Conservation (phyloP, 2,888 invertebrate genomes). For the Mycalesis mineus region DNA sequence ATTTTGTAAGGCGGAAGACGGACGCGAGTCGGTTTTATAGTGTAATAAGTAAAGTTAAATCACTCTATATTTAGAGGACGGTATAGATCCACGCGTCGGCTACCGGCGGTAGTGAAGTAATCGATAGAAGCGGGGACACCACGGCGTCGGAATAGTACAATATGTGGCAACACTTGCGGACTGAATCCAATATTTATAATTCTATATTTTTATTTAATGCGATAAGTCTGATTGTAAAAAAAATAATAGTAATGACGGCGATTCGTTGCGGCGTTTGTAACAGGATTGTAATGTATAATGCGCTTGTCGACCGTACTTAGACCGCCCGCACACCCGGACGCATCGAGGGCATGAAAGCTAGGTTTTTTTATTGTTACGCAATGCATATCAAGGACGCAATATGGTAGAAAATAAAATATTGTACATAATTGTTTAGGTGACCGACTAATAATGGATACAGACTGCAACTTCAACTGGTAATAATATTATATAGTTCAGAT, state of each 20-base stretch:
- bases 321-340: conserved; percentile 53
- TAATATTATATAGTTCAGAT: conserved; percentile 62
- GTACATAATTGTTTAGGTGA: conserved; percentile 70
- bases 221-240: conserved; percentile 76
- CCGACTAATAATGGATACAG: conserved; percentile 71
- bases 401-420: conserved; percentile 78
- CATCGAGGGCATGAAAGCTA: conserved; percentile 70
- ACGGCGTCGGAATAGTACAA: conserved; percentile 34
- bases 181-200: conserved; percentile 70
- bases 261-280: conserved; percentile 60
- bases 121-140: conserved; percentile 30
- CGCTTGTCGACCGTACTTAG: conserved; percentile 73
- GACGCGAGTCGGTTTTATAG: conserved; percentile 29
- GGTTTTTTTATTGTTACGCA: conserved; percentile 78
- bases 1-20: conserved; percentile 28
- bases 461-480: conserved; percentile 71
- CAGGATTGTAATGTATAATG: conserved; percentile 65
- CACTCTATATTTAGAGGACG: conserved; percentile 28
- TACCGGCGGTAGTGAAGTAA: conserved; percentile 14
- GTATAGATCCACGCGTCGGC: conserved; percentile 26
- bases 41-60: conserved; percentile 34
- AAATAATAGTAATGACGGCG: conserved; percentile 56
- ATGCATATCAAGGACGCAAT: conserved; percentile 79
- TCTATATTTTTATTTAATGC: conserved; percentile 75
- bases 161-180: conserved; percentile 43